Base-by-base conservation (phyloP, 64 coral and sea anemone genomes). In the Acropora yongei region DNA sequence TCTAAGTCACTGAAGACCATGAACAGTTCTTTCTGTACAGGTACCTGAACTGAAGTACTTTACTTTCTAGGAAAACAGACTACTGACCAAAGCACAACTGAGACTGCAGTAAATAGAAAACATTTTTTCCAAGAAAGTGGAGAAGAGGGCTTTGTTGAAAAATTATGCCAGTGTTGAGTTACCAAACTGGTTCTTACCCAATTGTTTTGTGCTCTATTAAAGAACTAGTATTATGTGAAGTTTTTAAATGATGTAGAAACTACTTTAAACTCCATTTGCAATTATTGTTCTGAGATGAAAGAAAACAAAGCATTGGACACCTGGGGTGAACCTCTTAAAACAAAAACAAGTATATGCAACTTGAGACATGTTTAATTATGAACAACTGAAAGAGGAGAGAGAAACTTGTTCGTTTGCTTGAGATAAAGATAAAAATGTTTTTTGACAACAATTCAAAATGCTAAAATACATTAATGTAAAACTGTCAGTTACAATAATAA, bases 41-140 rank as follows among this genome's bases (percentile, higher is more conserved):
- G 57, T 85, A 68, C 42, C 82, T 85, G 60, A 67, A 45, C 17
- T 63, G 41, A 63, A 63, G 30, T 72, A 72, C 68, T 72, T 72
- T 41, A 75, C 10, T 14, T 75, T 75, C 1, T 9, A 44, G 73
- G 4, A 75, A 44, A 44, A 44, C 73, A 75, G 58, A 4, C 9
- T 63, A 63, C 58, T 63, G 58, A 63, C 58, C 58, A 63, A 63
- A 63, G 58, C 58, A 63, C 58, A 63, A 63, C 8, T 63, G 58
- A 63, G 58, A 63, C 58, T 63, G 58, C 58, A 12, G 58, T 63
- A 63, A 63, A 63, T 63, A 63, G 58, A 63, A 63, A 63, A 63
- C 58, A 63, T 63, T 63, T 30, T n/a, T 63, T 63, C 58, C 58
- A 63, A 63, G 58, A 63, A 63, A 63, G 58, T 63, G 58, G 8